Base-by-base conservation (phyloP, 1,140 invertebrate species). In the Acromyrmex heyeri region DNA sequence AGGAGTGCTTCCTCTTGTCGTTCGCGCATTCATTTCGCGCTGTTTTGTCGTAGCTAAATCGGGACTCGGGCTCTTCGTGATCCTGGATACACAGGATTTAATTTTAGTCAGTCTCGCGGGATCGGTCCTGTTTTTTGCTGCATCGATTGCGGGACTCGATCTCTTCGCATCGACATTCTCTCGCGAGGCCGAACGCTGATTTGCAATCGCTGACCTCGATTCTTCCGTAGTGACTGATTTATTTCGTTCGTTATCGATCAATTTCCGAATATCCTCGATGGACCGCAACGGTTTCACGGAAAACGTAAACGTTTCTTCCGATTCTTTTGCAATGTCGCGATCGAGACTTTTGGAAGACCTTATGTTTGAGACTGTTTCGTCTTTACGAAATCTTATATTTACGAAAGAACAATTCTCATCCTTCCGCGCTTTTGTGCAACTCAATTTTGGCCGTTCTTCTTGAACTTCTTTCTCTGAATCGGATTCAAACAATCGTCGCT, bases 191-290 rank as follows among this genome's bases (percentile, higher is more conserved):
- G 57, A 48, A 82, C 64, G 50, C 76, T 53, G 62, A 65, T 38
- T 87, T 77, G 87, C 88, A 87, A 91, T 91, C 85, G 85, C 88
- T 72, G 86, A 86, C 72, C 53, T 70, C 38, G 18, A 59, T 62
- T 77, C 30, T 34, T 70, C 21, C 50, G 30, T 12, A 55, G 57
- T 50, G 38, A 4, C 44, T n/a, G 27, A 16, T 48, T 38, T 44
- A 18, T 38, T 18, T 53, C 1, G 10, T 72, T 77, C 65, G 34
- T 27, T 59, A 57, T 77, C 85, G 69, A 93, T 92, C 21, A 91
- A 92, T 73, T 87, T 90, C 10, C 90, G 88, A 86, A 93, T 92
- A 55, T 91, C 89, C 64, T 92, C 88, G 85, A 93, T 92, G 34
- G 92, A 92, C 72, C 91, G 87, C 59, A 92, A 69, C 2, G 72